Evolutionary conservation across 1,140 invertebrate genomes (phyloP), one percentile per base, ranked within the genome.

Genomic region (Scylla paramamosain): DNA sequence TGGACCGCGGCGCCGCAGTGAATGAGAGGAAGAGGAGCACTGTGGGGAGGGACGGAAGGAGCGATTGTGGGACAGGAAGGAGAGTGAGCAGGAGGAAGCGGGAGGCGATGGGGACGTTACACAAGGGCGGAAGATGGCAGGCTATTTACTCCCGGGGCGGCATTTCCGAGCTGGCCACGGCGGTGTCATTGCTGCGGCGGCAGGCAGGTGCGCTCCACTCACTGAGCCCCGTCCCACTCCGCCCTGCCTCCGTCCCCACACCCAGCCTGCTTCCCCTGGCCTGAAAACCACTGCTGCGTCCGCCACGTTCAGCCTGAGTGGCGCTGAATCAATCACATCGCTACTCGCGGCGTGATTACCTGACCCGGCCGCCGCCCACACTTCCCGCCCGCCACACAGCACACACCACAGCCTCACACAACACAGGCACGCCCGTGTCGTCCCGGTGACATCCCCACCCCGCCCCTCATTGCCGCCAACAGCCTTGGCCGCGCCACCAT

Each of bases 11-110:
- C 52, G 52, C 52, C 3, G 52, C 6, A 31, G 4, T 39, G 89
- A 91, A 48, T 45, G 52, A 31, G 88, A 48, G 89, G 89, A 91
- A 48, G 89, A 91, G 89, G 89, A 31, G 29, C 45, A 28, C 20
- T 10, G 46, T 25, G 32, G 46, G 39, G 28, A 90, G 88, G 88
- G 52, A 20, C 67, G 67, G 67, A 77, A 77, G 67, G n/a, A 77
- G 67, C 20, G 67, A n/a, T 77, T 25, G 67, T n/a, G 67, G 67
- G 67, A n/a, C 67, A 77, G 67, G 67, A 77, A 77, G 67, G 25
- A 77, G 67, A 20, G 67, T 20, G 67, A 77, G n/a, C 12, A n/a
- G 67, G 25, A 77, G 20, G 67, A 77, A 77, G 67, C 0, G 67
- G 67, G 67, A n/a, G n/a, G 67, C 6, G 67, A 77, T 16, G 8